Conservation (phyloP, 2,888 invertebrate genomes). For the Caenorhabditis afra region DNA sequence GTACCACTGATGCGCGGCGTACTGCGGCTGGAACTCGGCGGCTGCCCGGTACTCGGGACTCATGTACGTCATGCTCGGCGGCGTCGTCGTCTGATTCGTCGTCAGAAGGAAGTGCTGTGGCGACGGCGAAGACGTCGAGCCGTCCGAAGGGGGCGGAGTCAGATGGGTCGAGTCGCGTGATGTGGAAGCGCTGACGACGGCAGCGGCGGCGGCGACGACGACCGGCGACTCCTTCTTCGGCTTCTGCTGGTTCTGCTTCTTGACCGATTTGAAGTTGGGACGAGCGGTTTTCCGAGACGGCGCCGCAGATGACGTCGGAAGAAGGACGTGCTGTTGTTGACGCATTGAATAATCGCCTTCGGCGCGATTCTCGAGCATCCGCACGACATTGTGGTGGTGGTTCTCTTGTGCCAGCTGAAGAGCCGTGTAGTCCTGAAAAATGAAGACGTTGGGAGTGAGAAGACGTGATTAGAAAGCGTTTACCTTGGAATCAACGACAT, state of each 20-base stretch:
- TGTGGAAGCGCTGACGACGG: too few relatives aligned
- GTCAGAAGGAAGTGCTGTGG: constrained; percentile 46
- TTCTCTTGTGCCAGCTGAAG: constrained; percentile 41
- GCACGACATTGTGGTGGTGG: constrained; percentile 40
- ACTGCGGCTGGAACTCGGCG: constrained; percentile 44
- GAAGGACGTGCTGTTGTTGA: constrained; percentile 1
- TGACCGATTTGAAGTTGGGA: constrained; percentile 16
- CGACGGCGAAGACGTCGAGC: constrained; percentile 50
- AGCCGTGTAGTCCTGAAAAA: constrained; percentile 55
- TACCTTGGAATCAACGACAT: constrained; percentile 99
- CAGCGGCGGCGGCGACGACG: too few relatives aligned
- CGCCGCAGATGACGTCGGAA: background rate
- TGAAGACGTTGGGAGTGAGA: too few relatives aligned
- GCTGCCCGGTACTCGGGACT: constrained; percentile 37
- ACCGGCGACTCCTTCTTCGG: constrained; percentile 14
- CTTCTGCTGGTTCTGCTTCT: constrained; percentile 16
- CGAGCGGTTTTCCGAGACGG: constrained; percentile 11
- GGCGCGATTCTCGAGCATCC: constrained; percentile 14
- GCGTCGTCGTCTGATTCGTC: constrained; percentile 30
- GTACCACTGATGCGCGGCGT: constrained; percentile 16
- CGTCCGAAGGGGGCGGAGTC: constrained; percentile 61
- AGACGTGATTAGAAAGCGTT: constrained; percentile 81
- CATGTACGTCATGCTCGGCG: constrained; percentile 36
- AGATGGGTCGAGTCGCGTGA: constrained; percentile 54
- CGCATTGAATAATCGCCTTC: background rate